Evolutionary conservation across 2,113 vertebrate species (phyloP).

Genomic region (Oenanthe oenanthe): DNA sequence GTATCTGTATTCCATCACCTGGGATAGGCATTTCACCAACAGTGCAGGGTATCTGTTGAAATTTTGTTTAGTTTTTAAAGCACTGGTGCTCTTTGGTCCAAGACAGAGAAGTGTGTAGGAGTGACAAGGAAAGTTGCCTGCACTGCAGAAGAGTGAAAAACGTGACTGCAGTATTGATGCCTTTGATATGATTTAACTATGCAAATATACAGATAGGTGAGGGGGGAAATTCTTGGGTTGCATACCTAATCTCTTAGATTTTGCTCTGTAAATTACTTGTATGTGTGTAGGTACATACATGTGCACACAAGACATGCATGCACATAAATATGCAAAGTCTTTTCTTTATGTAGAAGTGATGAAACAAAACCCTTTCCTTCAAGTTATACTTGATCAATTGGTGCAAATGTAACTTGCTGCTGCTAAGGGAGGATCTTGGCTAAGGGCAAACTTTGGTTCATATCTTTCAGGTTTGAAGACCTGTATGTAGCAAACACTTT

Average conservation of each 20-base stretch:
- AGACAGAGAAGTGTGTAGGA: neutral
- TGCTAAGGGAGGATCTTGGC: constrained; percentile 24
- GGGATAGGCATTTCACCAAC: constrained; percentile 53
- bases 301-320: constrained; percentile 18
- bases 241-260: neutral
- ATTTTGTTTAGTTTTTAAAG: neutral
- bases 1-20: constrained; percentile 25
- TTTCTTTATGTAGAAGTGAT: constrained; percentile 31
- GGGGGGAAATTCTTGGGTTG: constrained; percentile 4
- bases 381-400: constrained; percentile 11
- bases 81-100: constrained; percentile 51
- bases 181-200: constrained; percentile 49
- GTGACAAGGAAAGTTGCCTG: constrained; percentile 3
- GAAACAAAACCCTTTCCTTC: constrained; percentile 53
- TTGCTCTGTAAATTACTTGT: neutral
- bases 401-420: constrained; percentile 37
- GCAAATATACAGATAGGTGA: constrained; percentile 53
- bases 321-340: constrained; percentile 47
- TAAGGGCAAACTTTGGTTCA: neutral
- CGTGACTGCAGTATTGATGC: constrained; percentile 30
- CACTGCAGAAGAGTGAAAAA: constrained; percentile 17
- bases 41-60: neutral
- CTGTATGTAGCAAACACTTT: constrained; percentile 12
- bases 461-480: constrained; percentile 29
- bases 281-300: constrained; percentile 17